Percentiles rank a stretch among this genome's conserved stretches.
Evolutionary conservation across 2,113 vertebrate species (phyloP).

Genomic region (Balaeniceps rex): DNA sequence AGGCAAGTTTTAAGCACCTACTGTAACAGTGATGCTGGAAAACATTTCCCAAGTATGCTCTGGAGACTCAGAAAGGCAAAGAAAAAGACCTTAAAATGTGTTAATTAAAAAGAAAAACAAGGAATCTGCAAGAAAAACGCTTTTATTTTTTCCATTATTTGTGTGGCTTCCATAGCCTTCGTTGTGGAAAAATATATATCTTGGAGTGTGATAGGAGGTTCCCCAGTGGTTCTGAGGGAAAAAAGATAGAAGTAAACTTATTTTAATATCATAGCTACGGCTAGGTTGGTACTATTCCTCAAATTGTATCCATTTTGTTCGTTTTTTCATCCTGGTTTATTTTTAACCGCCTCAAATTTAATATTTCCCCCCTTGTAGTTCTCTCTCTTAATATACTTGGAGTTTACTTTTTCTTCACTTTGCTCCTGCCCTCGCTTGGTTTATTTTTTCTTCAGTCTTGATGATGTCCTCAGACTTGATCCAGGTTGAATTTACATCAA

Average conservation of each 20-base stretch:
- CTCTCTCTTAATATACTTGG: background rate
- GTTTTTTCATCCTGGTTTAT: background rate
- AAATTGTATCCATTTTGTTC: background rate
- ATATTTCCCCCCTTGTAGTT: background rate
- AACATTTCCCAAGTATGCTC: background rate
- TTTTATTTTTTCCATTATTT: background rate
- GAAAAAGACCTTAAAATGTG: background rate
- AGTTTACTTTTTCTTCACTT: background rate
- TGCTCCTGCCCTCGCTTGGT: background rate
- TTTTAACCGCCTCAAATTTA: background rate
- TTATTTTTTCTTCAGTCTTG: background rate
- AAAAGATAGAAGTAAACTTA: background rate
- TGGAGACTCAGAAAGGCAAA: background rate
- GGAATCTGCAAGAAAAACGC: background rate
- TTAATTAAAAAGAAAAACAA: slow-evolving; percentile 30
- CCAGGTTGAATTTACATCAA: slow-evolving; percentile 4
- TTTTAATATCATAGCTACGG: background rate
- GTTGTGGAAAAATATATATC: background rate
- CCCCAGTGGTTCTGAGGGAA: background rate
- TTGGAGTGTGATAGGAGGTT: background rate
- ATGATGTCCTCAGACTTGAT: background rate
- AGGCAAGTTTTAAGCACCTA: background rate
- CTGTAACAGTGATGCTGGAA: background rate
- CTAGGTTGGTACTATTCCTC: background rate
- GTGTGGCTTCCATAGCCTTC: background rate